Evolutionary conservation across 2,888 invertebrate genomes (phyloP), one percentile per base, ranked within the genome.

Genomic region (Aporophyla nigra): DNA sequence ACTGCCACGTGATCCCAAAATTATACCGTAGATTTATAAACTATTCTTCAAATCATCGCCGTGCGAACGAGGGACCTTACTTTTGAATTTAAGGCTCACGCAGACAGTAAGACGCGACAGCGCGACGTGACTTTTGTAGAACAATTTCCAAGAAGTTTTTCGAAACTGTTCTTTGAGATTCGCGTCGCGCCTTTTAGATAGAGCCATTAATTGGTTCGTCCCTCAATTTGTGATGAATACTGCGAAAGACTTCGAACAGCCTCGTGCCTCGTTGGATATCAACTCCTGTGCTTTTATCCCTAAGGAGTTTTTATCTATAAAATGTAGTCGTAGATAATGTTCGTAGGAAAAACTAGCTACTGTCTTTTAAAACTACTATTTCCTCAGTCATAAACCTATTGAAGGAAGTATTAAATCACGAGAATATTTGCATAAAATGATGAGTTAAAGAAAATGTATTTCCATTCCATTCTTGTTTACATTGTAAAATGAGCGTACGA

Each of bases 371-470:
- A 56, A 71, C 54, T 33, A 58, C 65, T 84, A n/a, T 74, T 82
- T 87, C 86, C 84, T 81, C n/a, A 74, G 53, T 74, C 62, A 80
- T 76, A 86, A 82, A 73, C 21, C n/a, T 43, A 80, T 75, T 56
- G 49, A 67, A 87, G 87, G 88, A 87, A 87, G 82, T 71, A 63
- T 66, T 74, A 77, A 84, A 83, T 80, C 75, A 80, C 67, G 51
- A 63, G 58, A 58, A 65, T 33, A 86, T 87, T 83, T 84, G 77
- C 88, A 86, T 87, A 77, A 83, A 87, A 69, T 81, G 87, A 87
- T 84, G 88, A 83, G 76, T 71, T 82, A 51, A 82, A 84, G 86
- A 86, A 87, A 87, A 87, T 77, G 61, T 86, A 81, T 82, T 78
- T 79, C 69, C 83, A 75, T 85, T 77, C 69, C 53, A 85, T 85